A percentile compares a stretch with the other conserved stretches of the same genome.
Conservation (phyloP, 2,113 vertebrate species). For the Panthera uncia region DNA sequence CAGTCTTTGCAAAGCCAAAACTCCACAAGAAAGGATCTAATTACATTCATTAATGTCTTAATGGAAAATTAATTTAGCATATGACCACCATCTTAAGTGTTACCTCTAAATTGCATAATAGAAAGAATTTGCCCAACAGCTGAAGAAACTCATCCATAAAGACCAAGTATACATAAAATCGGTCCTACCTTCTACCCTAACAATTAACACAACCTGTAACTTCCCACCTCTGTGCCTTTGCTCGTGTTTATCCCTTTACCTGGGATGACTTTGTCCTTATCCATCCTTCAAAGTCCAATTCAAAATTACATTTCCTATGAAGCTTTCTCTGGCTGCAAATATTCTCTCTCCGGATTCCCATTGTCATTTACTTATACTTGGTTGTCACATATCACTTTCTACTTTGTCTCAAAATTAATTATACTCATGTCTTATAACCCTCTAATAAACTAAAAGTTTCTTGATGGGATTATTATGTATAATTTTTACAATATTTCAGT, state of each 20-base stretch:
- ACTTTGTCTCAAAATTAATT: not conserved
- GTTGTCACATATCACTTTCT: not conserved
- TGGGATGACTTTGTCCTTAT: not conserved
- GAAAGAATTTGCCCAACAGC: not conserved
- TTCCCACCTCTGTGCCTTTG: not conserved
- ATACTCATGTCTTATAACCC: not conserved
- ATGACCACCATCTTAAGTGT: not conserved
- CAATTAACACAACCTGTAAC: not conserved
- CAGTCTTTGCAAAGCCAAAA: not conserved
- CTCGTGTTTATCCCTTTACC: not conserved
- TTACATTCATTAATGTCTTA: not conserved
- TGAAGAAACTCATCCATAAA: not conserved
- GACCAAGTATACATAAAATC: not conserved
- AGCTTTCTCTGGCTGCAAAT: not conserved
- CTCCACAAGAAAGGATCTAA: not conserved
- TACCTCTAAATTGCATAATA: not conserved
- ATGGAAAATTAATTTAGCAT: not conserved
- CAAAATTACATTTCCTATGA: not conserved
- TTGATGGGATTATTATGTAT: not conserved
- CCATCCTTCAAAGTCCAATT: not conserved
- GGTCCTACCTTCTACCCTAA: not conserved
- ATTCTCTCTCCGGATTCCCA: not conserved
- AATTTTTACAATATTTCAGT: not conserved
- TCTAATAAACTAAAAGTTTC: not conserved
- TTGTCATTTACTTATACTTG: not conserved